These are phyloP conservation scores for Strix uralensis DNA, from an alignment of 2,113 vertebrate species.

Conservation along the genomic window DNA sequence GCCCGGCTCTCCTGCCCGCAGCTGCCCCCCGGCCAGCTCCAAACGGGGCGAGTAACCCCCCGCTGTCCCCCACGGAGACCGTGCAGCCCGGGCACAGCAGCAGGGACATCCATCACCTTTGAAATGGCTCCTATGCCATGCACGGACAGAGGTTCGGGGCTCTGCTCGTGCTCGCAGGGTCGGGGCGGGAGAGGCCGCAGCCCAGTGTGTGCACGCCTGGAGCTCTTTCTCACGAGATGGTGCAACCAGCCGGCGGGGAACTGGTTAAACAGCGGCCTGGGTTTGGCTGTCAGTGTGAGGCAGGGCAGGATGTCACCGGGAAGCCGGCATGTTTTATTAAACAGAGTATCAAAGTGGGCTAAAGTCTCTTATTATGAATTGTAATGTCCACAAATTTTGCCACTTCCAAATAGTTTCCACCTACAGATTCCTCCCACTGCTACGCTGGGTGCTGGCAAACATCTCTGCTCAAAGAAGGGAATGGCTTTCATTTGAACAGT, in stretches of 20 bases:
- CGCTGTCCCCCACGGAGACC: not conserved
- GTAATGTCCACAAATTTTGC: slow-evolving; percentile 49
- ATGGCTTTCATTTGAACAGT: slow-evolving; percentile 3
- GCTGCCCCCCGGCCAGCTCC: not conserved
- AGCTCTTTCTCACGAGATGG: slow-evolving; percentile 50
- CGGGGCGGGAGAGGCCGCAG: not conserved
- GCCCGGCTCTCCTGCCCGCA: not conserved
- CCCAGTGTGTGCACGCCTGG: not conserved
- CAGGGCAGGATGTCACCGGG: slow-evolving; percentile 10
- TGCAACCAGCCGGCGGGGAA: not conserved
- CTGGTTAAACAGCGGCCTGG: slow-evolving; percentile 27
- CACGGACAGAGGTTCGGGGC: not conserved
- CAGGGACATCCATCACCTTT: not conserved
- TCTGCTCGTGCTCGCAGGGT: not conserved
- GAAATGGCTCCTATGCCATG: not conserved
- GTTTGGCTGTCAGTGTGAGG: not conserved
- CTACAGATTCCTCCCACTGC: slow-evolving; percentile 42
- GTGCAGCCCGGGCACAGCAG: not conserved
- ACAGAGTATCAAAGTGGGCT: slow-evolving; percentile 10
- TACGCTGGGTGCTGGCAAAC: not conserved
- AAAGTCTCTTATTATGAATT: slow-evolving; percentile 23
- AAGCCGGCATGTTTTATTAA: not conserved
- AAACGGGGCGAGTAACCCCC: not conserved
- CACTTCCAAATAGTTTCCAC: slow-evolving; percentile 59
- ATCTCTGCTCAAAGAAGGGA: not conserved